Evolutionary conservation across 1,140 invertebrate species (phyloP).

Genomic region (Lucilia sericata): DNA sequence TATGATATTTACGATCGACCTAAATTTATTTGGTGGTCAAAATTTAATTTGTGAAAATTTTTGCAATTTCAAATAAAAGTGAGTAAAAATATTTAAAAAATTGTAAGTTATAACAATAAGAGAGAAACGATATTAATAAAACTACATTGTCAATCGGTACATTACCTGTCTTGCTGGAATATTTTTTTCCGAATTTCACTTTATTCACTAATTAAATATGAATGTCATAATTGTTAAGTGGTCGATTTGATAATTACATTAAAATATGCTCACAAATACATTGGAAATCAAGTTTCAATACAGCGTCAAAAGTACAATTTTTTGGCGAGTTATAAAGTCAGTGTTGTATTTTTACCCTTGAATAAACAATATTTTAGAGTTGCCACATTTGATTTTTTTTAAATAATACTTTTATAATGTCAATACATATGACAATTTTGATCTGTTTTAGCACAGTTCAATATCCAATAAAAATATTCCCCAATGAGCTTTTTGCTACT

Average conservation of each 20-base stretch:
- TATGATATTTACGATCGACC: background rate
- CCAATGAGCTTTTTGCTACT: background rate
- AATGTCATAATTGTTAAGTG: conserved; percentile 4
- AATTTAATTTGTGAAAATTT: background rate
- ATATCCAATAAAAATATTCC: background rate
- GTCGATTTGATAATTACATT: background rate
- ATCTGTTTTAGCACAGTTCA: too few species aligned
- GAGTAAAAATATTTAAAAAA: background rate
- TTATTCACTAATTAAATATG: background rate
- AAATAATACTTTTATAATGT: too few species aligned
- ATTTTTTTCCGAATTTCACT: background rate
- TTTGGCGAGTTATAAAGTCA: background rate
- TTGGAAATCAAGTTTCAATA: background rate
- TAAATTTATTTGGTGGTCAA: background rate
- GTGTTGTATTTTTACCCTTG: conserved; percentile 34
- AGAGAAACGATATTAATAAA: too few species aligned
- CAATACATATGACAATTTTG: too few species aligned
- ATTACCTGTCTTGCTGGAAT: background rate
- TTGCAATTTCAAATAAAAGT: background rate
- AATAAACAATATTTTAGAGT: background rate
- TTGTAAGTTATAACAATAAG: background rate
- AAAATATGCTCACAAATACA: background rate
- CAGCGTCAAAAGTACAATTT: background rate
- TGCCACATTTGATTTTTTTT: too few species aligned
- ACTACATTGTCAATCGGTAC: background rate